Base-by-base conservation (phyloP, 2,888 invertebrate species). In the Hirtodrosophila duncani region DNA sequence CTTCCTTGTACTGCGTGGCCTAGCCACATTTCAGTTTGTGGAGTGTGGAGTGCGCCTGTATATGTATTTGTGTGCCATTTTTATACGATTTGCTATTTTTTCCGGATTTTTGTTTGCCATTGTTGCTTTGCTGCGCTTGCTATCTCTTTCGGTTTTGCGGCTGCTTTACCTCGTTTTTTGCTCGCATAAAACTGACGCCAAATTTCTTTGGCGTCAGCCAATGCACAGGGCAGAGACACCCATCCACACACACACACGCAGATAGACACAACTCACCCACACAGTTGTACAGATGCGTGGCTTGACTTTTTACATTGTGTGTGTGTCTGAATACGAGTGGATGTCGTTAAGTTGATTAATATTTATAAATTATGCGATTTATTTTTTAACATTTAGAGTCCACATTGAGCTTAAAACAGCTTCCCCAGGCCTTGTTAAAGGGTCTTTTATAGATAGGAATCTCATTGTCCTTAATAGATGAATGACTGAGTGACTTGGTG, bases 181-280 rank as follows among this genome's bases (percentile, higher is more conserved):
- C 21, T 58, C 78, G 62, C 67, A 79, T 75, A 75, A 50, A 75
- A 71, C 77, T 79, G 80, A 72, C 72, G 72, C 72, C 72, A 79
- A 72, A 72, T 79, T 79, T 72, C 71, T 79, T 79, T 72, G 72
- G 72, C 72, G 72, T 79, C 80, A 75, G 56, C 67, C 80, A 75
- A 57, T 64, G 67, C 72, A 70, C 51, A 56, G 24, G 24, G 30
- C 33, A 39, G 48, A 29, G 42, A 24, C 41, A 17, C 41, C 23
- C 8, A 13, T 30, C 34, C 8, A 36, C 39, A 9, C 26, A 33
- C 44, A 16, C 43, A 34, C 46, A 30, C 41, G 30, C 48, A 21
- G 14, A 57, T 13, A 26, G 11, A 26, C 41, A 21, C 16, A 57
- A 53, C 58, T 49, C 46, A 38, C 69, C 48, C 49, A 62, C 13